These are phyloP conservation scores for Drosophila stalkeri DNA, from an alignment of 2,888 invertebrate genomes.

Conservation along the genomic window DNA sequence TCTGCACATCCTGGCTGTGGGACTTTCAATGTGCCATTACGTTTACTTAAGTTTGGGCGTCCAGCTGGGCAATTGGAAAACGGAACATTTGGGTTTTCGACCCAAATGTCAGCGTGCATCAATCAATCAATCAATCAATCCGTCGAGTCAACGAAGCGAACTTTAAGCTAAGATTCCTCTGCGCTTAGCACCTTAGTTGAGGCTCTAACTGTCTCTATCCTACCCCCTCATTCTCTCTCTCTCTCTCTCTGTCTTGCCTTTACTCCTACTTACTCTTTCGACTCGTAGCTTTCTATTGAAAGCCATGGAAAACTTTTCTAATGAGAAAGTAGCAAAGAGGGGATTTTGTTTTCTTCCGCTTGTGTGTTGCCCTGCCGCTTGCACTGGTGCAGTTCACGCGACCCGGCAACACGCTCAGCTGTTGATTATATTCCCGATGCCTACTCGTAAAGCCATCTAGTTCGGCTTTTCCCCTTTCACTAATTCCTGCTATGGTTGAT, in stretches of 20 bases:
- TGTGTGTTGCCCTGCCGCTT: constrained; percentile 7
- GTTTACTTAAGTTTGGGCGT: constrained; percentile 63
- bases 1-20: constrained; percentile 62
- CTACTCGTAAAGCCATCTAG: not conserved
- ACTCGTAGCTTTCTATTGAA: not conserved
- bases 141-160: not conserved
- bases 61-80: constrained; percentile 13
- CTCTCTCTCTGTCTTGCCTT: not conserved
- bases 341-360: constrained; percentile 1
- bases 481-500: not conserved
- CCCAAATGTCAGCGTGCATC: constrained; percentile 15
- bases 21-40: constrained; percentile 75
- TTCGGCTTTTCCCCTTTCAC: not conserved
- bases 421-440: not conserved
- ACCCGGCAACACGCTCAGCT: not conserved
- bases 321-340: not conserved
- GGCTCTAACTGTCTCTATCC: not conserved
- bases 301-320: not conserved
- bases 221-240: not conserved
- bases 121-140: not conserved
- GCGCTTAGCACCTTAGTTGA: not conserved
- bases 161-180: not conserved
- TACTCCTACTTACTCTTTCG: not conserved
- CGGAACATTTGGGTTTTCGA: constrained; percentile 14
- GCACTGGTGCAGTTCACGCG: constrained; percentile 6